Base-by-base conservation (phyloP, 2,888 invertebrate genomes). In the Auanema freiburgensis region DNA sequence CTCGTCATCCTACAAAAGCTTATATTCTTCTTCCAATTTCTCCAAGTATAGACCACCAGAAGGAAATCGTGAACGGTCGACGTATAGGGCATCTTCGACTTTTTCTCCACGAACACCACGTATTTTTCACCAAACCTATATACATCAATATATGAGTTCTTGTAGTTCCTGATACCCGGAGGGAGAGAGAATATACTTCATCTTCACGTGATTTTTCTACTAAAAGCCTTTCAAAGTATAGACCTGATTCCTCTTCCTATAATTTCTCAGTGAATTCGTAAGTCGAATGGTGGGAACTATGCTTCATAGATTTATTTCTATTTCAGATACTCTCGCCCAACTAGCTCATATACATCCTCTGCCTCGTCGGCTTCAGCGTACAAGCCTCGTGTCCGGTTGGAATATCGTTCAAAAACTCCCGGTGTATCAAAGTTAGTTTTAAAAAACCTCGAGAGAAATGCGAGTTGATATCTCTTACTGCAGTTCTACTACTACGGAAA, bases 351-450 rank as follows among this genome's bases (percentile, higher is more conserved):
- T 33, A 33, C 33, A 5, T 3, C 33, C n/a, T 53, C 16, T n/a
- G 53, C 53, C 44, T 24, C 60, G 10, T 23, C 53, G 3, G 41
- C 59, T 12, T 51, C 59, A 10, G 23, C 24, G 2, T 59, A 49
- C 4, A 44, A 42, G 5, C 18, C 54, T 5, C 59, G 59, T 6
- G 40, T 46, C 14, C 40, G 43, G 18, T 12, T 44, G 1, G 54
- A 60, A 21, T 60, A 50, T 21, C 54, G 60, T 14, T 60, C 60
- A 1, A 60, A 60, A 24, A 60, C 60, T 2, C 60, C 60, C 5
- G 24, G 41, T 4, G 16, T 46, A 16, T 46, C 46, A 46, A 46
- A 46, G 46, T 46, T 5, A 21, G 46, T 46, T 10, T 43, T n/a
- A 43, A 43, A n/a, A n/a, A 33, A 33, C 33, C 33, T 33, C 8